phyloP scores from a whole-genome alignment of 2,888 invertebrate genomes.

The Tenthredo distinguenda region DNA sequence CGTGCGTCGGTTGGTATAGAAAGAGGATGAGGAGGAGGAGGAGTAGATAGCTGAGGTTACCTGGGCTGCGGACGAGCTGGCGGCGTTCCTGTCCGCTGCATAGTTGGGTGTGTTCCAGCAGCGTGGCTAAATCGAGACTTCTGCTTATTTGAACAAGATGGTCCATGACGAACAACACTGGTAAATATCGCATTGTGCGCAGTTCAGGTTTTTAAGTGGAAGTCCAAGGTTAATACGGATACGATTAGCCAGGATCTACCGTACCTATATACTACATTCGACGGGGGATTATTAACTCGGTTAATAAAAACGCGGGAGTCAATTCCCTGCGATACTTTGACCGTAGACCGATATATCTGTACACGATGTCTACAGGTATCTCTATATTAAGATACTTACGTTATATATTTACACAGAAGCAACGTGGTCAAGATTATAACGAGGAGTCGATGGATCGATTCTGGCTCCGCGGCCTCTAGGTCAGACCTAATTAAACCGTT shows the following conservation, averaged over 20 bases:
- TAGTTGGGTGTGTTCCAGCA: slow-evolving; percentile 52
- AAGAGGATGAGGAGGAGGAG: slow-evolving; percentile 48
- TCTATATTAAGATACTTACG: slow-evolving; percentile 14
- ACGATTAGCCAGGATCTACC: slow-evolving; percentile 16
- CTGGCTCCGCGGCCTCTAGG: slow-evolving; percentile 34
- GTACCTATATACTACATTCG: background rate
- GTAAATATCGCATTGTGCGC: slow-evolving; percentile 50
- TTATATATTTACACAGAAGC: slow-evolving; percentile 44
- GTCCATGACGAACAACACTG: slow-evolving; percentile 45
- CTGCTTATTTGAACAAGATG: slow-evolving; percentile 52
- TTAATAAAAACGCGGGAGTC: slow-evolving; percentile 13
- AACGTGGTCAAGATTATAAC: slow-evolving; percentile 39
- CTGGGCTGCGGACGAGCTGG: slow-evolving; percentile 50
- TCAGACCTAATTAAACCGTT: slow-evolving; percentile 43
- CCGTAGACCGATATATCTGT: background rate
- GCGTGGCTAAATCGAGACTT: slow-evolving; percentile 51
- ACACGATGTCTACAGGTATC: background rate
- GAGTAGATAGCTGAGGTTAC: slow-evolving; percentile 49
- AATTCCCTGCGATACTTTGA: background rate
- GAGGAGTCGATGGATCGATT: slow-evolving; percentile 46
- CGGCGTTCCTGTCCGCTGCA: slow-evolving; percentile 51
- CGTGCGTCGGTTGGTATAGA: slow-evolving; percentile 49
- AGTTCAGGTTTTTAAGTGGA: slow-evolving; percentile 25
- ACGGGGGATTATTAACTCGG: background rate
- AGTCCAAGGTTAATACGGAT: slow-evolving; percentile 21